Conservation (phyloP, 1,140 invertebrate genomes). For the Drosophila pseudoananassae region DNA sequence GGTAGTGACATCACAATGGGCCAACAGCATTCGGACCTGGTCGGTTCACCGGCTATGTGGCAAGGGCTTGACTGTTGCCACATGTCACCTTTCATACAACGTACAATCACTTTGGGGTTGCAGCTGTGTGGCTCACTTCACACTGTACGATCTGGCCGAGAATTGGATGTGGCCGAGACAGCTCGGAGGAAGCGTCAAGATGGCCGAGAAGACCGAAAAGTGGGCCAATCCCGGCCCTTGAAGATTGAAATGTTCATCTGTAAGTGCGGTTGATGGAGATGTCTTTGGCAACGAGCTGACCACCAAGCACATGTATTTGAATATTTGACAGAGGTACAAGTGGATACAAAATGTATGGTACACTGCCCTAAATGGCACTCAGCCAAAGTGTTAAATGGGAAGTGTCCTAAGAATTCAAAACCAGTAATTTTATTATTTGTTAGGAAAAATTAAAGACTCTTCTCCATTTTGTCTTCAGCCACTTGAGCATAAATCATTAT, state of each 20-base stretch:
- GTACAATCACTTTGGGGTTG: slow-evolving; percentile 70
- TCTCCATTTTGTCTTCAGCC: slow-evolving; percentile 4
- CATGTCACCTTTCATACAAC: slow-evolving; percentile 79
- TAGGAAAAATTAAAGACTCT: neutral
- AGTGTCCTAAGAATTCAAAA: neutral
- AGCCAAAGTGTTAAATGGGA: slow-evolving; percentile 2
- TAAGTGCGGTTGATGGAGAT: slow-evolving; percentile 35
- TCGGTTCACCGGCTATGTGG: slow-evolving; percentile 46
- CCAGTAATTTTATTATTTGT: neutral
- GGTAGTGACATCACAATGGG: slow-evolving; percentile 61
- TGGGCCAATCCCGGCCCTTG: slow-evolving; percentile 19
- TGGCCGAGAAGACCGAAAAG: slow-evolving; percentile 4
- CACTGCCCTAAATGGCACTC: neutral
- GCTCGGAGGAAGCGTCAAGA: slow-evolving; percentile 25
- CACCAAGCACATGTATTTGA: slow-evolving; percentile 35
- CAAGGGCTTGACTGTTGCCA: slow-evolving; percentile 66
- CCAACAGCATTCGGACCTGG: slow-evolving; percentile 9
- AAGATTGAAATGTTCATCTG: slow-evolving; percentile 49
- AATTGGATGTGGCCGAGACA: slow-evolving; percentile 37
- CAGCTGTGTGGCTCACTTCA: slow-evolving; percentile 38
- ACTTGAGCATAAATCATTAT: slow-evolving; percentile 72
- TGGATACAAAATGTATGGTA: slow-evolving; percentile 2
- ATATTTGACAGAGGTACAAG: slow-evolving; percentile 47
- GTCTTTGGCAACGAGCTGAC: slow-evolving; percentile 36
- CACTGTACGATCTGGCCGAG: slow-evolving; percentile 24